Conservation (phyloP, 2,797 vertebrate species). For the Anableps anableps region DNA sequence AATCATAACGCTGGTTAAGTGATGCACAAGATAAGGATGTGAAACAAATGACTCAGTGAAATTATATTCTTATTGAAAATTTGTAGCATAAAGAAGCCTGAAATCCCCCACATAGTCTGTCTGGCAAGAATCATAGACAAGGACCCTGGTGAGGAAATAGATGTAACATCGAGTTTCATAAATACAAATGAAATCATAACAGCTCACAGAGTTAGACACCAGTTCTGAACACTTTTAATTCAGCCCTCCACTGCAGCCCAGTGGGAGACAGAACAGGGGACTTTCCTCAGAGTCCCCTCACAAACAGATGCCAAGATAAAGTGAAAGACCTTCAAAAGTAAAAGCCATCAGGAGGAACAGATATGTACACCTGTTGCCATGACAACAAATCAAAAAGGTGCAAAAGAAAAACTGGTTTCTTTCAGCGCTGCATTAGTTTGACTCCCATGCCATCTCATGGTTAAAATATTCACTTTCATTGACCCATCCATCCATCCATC, state of each 20-base stretch:
- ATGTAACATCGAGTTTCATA: not conserved
- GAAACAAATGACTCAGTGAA: not conserved
- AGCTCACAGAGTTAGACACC: not conserved
- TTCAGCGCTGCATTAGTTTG: constrained; percentile 34
- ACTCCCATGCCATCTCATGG: constrained; percentile 63
- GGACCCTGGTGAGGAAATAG: not conserved
- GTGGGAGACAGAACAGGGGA: constrained; percentile 1
- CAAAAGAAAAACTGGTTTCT: not conserved
- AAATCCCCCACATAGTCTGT: not conserved
- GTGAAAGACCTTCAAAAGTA: constrained; percentile 32
- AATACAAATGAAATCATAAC: not conserved
- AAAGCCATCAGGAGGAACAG: constrained; percentile 14
- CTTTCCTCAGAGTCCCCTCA: constrained; percentile 21
- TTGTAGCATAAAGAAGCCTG: not conserved
- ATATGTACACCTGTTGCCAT: constrained; percentile 58
- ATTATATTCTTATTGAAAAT: not conserved
- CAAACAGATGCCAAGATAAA: constrained; percentile 24
- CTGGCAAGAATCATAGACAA: not conserved
- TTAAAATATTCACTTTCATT: not conserved
- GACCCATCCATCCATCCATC: too few species aligned
- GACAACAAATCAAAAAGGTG: constrained; percentile 39
- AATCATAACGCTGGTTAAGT: not conserved
- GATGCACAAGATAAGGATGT: not conserved
- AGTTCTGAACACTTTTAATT: not conserved
- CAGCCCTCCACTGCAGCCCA: constrained; percentile 9